phyloP scores from a whole-genome alignment of 2,888 invertebrate species.

The Azorinus chamasolen region DNA sequence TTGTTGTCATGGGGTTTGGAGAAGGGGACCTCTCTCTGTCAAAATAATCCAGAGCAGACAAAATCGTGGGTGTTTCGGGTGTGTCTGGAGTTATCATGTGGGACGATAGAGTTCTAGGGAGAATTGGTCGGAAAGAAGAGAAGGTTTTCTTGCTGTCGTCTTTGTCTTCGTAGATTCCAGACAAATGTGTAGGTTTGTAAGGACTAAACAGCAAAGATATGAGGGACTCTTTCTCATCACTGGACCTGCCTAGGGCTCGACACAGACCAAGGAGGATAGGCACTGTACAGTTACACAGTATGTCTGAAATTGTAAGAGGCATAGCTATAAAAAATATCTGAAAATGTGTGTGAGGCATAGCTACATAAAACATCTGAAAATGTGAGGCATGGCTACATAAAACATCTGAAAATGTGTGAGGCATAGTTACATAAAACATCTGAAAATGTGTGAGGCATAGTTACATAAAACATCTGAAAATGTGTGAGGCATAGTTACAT shows the following conservation, averaged over 20 bases:
- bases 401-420: no score
- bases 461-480: no score
- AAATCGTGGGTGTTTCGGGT: constrained; percentile 64
- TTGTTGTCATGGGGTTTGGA: constrained; percentile 54
- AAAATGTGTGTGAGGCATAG: no score
- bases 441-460: no score
- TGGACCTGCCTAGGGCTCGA: constrained; percentile 96
- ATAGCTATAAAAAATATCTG: no score
- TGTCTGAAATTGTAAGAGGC: no score
- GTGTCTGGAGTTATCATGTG: constrained; percentile 75
- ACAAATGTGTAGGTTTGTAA: constrained; percentile 41
- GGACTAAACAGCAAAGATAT: constrained; percentile 88
- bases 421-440: no score
- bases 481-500: no score
- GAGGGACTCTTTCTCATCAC: constrained; percentile 91
- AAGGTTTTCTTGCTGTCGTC: constrained; percentile 84
- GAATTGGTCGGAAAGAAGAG: constrained; percentile 91
- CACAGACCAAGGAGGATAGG: constrained; percentile 95
- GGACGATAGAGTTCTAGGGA: constrained; percentile 94
- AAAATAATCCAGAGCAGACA: constrained; percentile 45
- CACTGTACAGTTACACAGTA: constrained; percentile 89
- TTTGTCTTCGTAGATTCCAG: constrained; percentile 76
- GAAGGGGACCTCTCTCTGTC: constrained; percentile 64
- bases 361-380: no score
- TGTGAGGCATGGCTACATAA: no score